These are phyloP conservation scores for Hoplostethus atlanticus DNA, from an alignment of 2,797 vertebrate species.

Conservation along the genomic window DNA sequence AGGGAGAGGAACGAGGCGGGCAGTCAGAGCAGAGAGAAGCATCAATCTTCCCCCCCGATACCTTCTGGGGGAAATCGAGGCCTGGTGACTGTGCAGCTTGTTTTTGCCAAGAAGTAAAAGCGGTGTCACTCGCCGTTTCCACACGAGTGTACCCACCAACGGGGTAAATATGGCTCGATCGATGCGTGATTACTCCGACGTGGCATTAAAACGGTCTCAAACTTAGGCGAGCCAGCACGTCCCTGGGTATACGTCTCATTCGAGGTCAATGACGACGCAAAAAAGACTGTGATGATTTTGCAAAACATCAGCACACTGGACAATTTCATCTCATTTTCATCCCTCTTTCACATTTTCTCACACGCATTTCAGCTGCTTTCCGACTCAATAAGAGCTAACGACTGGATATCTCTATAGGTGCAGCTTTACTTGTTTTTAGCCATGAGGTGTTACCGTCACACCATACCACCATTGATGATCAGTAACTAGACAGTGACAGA, in stretches of 20 bases:
- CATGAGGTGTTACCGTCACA: not conserved
- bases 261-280: conserved; percentile 6
- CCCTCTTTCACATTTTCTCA: not conserved
- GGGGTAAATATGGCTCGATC: not conserved
- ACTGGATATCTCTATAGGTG: not conserved
- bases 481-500: conserved; percentile 19
- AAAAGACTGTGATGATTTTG: conserved; percentile 11
- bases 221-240: not conserved
- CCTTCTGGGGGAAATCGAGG: conserved; percentile 43
- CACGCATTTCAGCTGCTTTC: not conserved
- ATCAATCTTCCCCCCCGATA: conserved; percentile 53
- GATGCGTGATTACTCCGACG: not conserved
- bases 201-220: not conserved
- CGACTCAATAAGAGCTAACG: not conserved
- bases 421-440: no score
- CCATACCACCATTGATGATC: conserved; percentile 11
- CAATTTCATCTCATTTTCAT: conserved; percentile 16
- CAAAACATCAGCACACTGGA: conserved; percentile 7
- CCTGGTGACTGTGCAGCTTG: conserved; percentile 39
- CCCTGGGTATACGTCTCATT: not conserved
- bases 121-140: conserved; percentile 16
- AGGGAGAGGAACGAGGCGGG: conserved; percentile 18
- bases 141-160: conserved; percentile 19
- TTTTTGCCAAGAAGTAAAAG: conserved; percentile 41
- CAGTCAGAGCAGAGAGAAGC: conserved; percentile 41